A percentile compares a stretch with the other conserved stretches of the same genome.
phyloP scores from a whole-genome alignment of 2,888 invertebrate species.

The Ormyrus labotus region DNA sequence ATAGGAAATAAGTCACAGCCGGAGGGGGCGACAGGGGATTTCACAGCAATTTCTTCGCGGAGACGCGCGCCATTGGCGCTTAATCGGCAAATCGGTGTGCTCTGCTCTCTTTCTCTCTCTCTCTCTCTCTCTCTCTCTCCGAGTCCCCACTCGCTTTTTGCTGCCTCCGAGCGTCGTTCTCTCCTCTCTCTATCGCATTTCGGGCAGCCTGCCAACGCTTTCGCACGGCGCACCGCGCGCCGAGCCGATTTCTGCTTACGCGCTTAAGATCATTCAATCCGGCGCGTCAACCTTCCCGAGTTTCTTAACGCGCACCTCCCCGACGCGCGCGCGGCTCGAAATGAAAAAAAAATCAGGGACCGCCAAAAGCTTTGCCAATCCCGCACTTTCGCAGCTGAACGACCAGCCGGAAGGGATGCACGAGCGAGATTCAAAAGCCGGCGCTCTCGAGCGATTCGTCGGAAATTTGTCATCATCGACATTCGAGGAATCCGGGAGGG shows the following conservation, averaged over 20 bases:
- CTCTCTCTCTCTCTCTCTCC: not conserved
- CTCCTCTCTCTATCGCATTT: not conserved
- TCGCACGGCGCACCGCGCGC: too few species aligned
- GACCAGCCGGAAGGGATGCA: not conserved
- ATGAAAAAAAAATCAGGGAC: too few species aligned
- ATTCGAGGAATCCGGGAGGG: conserved; percentile 31
- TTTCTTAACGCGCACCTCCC: too few species aligned
- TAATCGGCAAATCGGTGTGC: conserved; percentile 72
- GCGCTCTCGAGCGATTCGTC: not conserved
- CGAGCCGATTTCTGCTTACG: too few species aligned
- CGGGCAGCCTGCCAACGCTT: not conserved
- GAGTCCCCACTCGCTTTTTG: not conserved
- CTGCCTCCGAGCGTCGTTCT: not conserved
- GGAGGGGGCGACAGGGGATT: conserved; percentile 71
- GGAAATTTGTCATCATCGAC: conserved; percentile 18
- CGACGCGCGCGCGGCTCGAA: too few species aligned
- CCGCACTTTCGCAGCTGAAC: too few species aligned
- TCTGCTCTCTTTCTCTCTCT: not conserved
- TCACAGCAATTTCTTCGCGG: conserved; percentile 72
- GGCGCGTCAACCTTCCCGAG: too few species aligned
- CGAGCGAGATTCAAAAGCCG: not conserved
- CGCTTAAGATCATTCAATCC: too few species aligned
- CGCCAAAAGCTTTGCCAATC: too few species aligned
- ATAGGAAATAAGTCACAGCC: conserved; percentile 75
- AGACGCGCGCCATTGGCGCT: conserved; percentile 69